These are phyloP conservation scores for Paramormyrops kingsleyae DNA, from an alignment of 2,113 vertebrate genomes.

Conservation along the genomic window DNA sequence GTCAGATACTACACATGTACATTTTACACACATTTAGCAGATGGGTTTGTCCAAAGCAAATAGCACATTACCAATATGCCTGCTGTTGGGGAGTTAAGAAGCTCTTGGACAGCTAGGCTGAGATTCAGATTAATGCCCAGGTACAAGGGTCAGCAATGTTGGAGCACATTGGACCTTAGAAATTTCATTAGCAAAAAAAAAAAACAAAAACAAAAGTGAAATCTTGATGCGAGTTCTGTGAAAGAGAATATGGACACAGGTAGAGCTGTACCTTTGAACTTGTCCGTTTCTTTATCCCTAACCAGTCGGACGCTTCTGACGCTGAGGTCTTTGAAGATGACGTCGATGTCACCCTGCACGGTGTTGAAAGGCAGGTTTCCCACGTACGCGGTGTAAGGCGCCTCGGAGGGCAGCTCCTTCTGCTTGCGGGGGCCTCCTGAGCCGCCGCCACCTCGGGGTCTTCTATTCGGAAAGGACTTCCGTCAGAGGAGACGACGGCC, in stretches of 20 bases:
- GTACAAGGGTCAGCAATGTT: background rate
- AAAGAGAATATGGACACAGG: background rate
- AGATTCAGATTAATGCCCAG: background rate
- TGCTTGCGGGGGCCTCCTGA: slow-evolving; percentile 77
- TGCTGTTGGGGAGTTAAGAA: background rate
- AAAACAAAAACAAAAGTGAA: background rate
- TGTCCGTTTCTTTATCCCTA: slow-evolving; percentile 98
- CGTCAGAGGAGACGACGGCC: background rate
- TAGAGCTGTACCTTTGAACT: slow-evolving; percentile 83
- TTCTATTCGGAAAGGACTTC: slow-evolving; percentile 33
- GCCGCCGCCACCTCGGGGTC: slow-evolving; percentile 71
- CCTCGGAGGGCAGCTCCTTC: slow-evolving; percentile 92
- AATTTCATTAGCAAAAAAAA: background rate
- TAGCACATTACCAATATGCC: background rate
- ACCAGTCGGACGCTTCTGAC: slow-evolving; percentile 91
- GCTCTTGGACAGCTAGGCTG: background rate
- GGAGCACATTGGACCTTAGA: background rate
- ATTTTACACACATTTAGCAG: background rate
- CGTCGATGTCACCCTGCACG: slow-evolving; percentile 95
- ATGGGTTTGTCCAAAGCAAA: background rate
- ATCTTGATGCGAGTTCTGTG: background rate
- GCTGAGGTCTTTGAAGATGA: slow-evolving; percentile 92
- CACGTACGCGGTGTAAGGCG: slow-evolving; percentile 92
- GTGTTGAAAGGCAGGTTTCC: slow-evolving; percentile 95
- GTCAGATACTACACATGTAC: background rate